Conservation (phyloP, 2,888 invertebrate genomes). For the Hirtodrosophila confusa region DNA sequence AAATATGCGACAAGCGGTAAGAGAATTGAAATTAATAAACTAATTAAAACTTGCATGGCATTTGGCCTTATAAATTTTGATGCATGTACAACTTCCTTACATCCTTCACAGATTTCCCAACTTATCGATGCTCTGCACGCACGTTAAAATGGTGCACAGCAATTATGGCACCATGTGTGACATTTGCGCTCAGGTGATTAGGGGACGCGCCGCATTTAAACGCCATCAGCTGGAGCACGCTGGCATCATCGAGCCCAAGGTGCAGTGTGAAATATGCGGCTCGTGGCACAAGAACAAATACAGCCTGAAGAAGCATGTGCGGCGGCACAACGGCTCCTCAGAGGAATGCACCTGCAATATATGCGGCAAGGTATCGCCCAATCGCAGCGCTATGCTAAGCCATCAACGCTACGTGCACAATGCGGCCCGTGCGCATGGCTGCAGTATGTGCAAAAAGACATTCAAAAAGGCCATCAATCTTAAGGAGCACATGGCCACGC, state of each 20-base stretch:
- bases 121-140: slow-evolving; percentile 74
- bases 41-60: too few species aligned
- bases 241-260: slow-evolving; percentile 78
- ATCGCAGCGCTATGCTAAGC: slow-evolving; percentile 81
- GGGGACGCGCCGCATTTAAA: slow-evolving; percentile 81
- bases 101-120: slow-evolving; percentile 74
- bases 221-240: slow-evolving; percentile 81
- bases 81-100: neutral
- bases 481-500: slow-evolving; percentile 83
- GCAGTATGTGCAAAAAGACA: slow-evolving; percentile 82
- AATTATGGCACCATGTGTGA: slow-evolving; percentile 82
- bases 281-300: slow-evolving; percentile 83
- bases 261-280: slow-evolving; percentile 82
- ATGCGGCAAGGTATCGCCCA: slow-evolving; percentile 82
- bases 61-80: neutral
- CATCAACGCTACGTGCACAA: slow-evolving; percentile 83
- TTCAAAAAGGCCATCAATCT: slow-evolving; percentile 82
- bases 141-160: slow-evolving; percentile 75
- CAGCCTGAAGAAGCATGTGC: slow-evolving; percentile 82
- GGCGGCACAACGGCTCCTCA: slow-evolving; percentile 78
- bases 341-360: slow-evolving; percentile 78
- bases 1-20: slow-evolving; percentile 81
- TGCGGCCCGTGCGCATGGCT: slow-evolving; percentile 77
- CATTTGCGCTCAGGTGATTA: slow-evolving; percentile 83
- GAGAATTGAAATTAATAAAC: slow-evolving; percentile 12